Conservation (phyloP, 2,797 vertebrate genomes). For the Pipistrellus kuhlii region DNA sequence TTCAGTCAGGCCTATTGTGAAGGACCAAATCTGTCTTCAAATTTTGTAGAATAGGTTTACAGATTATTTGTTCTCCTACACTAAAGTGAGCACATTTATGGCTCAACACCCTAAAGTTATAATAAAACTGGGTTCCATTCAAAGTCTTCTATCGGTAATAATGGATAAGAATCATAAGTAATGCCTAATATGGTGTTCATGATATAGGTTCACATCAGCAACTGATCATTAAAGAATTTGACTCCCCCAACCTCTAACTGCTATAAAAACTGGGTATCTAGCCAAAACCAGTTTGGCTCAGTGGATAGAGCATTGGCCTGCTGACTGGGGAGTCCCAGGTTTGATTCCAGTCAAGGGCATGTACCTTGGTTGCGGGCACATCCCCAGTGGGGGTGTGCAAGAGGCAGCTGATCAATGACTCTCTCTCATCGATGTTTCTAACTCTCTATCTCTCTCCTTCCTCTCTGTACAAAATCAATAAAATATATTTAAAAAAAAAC, state of each 20-base stretch:
- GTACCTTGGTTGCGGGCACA: no score
- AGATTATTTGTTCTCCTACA: slow-evolving; percentile 66
- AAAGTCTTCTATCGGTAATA: slow-evolving; percentile 76
- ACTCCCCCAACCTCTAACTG: neutral
- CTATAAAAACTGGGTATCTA: slow-evolving; percentile 79
- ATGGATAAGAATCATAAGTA: slow-evolving; percentile 52
- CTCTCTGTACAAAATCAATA: no score
- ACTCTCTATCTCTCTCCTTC: no score
- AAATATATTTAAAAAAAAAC: no score
- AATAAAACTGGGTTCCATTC: slow-evolving; percentile 79
- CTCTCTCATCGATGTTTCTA: no score
- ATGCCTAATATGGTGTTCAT: slow-evolving; percentile 72
- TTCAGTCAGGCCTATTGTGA: slow-evolving; percentile 14
- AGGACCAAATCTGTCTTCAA: slow-evolving; percentile 43
- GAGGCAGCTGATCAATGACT: no score
- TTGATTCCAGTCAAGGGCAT: no score
- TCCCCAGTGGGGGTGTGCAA: no score
- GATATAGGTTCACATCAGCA: slow-evolving; percentile 71
- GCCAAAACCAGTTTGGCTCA: neutral
- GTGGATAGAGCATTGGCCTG: no score
- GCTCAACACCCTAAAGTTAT: slow-evolving; percentile 72
- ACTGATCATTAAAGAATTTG: slow-evolving; percentile 80
- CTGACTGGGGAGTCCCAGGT: no score
- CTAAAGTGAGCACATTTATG: slow-evolving; percentile 76
- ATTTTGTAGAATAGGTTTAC: slow-evolving; percentile 74